Percentiles rank a stretch among this genome's conserved stretches.
These are phyloP conservation scores for Halcyon chelicuti DNA, from an alignment of 2,797 vertebrate genomes.

Conservation along the genomic window DNA sequence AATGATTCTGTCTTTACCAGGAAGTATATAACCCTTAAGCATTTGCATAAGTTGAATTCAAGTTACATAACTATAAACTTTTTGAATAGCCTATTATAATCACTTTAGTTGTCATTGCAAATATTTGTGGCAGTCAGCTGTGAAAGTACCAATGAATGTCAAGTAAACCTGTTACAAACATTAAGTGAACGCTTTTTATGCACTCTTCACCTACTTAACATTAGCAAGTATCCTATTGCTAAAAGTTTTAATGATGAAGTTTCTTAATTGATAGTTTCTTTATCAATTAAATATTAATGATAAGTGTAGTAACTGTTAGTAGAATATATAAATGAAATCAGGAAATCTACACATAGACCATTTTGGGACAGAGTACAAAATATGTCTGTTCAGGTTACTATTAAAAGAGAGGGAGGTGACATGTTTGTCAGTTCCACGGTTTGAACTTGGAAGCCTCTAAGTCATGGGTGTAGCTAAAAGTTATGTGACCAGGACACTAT, in stretches of 20 bases:
- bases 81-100: background rate
- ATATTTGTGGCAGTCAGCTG: background rate
- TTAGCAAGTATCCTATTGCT: background rate
- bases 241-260: background rate
- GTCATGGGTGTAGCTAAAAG: background rate
- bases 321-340: background rate
- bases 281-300: background rate
- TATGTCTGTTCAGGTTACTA: background rate
- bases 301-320: background rate
- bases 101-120: background rate
- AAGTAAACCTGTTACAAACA: background rate
- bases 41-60: background rate
- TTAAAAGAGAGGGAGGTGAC: background rate
- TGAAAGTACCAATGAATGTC: background rate
- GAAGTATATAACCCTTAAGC: background rate
- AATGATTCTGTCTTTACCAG: background rate
- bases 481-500: background rate
- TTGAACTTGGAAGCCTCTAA: background rate
- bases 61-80: background rate
- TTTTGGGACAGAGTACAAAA: background rate
- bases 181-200: accelerated
- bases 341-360: accelerated
- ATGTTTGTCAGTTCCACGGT: background rate
- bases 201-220: background rate
- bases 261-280: background rate